A percentile compares a stretch with the other conserved stretches of the same genome.
phyloP scores from a whole-genome alignment of 1,140 invertebrate genomes.

The Cotesia chilonis region DNA sequence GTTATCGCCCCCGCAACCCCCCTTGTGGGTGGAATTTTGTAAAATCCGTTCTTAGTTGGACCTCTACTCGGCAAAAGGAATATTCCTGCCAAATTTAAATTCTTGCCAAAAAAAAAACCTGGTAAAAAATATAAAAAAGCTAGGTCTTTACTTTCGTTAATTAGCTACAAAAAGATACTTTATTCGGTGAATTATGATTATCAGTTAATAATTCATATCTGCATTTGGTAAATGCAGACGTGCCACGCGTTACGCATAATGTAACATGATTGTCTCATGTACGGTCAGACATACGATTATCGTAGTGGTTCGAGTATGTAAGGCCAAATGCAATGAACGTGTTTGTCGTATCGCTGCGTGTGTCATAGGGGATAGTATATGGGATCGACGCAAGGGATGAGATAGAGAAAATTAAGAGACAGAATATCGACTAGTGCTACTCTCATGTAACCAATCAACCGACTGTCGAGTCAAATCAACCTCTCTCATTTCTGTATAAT shows the following conservation, averaged over 20 bases:
- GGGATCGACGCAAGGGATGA: slow-evolving; percentile 29
- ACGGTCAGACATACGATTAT: slow-evolving; percentile 53
- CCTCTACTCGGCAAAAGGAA: too few species aligned
- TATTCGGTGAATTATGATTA: too few species aligned
- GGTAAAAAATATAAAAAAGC: too few species aligned
- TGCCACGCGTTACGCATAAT: slow-evolving; percentile 54
- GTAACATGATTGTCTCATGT: slow-evolving; percentile 57
- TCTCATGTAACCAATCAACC: slow-evolving; percentile 57
- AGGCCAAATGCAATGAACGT: slow-evolving; percentile 32
- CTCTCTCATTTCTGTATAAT: slow-evolving; percentile 34
- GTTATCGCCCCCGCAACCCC: too few species aligned
- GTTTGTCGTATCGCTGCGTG: slow-evolving; percentile 31
- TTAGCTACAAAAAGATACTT: too few species aligned
- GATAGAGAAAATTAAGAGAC: slow-evolving; percentile 36
- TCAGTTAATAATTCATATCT: too few species aligned
- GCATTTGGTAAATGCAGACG: neutral
- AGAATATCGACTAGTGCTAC: slow-evolving; percentile 33
- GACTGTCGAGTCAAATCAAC: slow-evolving; percentile 52
- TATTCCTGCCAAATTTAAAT: too few species aligned
- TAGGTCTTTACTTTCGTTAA: too few species aligned
- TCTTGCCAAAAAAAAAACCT: too few species aligned
- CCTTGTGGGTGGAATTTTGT: too few species aligned
- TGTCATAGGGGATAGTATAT: slow-evolving; percentile 31
- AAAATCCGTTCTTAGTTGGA: too few species aligned
- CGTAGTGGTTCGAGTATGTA: slow-evolving; percentile 43